Evolutionary conservation across 2,113 vertebrate species (phyloP), one percentile per base, ranked within the genome.

Genomic region (Phasianus colchicus): DNA sequence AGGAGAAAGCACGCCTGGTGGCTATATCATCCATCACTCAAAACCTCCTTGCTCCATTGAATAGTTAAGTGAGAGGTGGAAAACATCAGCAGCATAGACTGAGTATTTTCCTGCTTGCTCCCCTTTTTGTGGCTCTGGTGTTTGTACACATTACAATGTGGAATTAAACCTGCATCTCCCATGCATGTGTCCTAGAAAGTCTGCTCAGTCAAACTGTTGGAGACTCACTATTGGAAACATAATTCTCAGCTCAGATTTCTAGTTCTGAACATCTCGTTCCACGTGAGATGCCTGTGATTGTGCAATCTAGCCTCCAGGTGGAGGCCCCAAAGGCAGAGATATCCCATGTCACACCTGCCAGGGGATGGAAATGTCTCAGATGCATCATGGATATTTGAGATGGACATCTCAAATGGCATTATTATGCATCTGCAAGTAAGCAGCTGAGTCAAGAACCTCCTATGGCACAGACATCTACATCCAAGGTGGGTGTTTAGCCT

Each of bases 391-490:
- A 22, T 22, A 48, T 48, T 22, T 22, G 47, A 48, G 47, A 48
- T 48, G 78, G 18, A 52, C n/a, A 20, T 42, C 74, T 80, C 47
- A 69, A 9, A 63, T 50, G 65, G 57, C 85, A 82, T 20, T 2
- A 4, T 5, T 2, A 4, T 5, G 11, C 24, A 40, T 32, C 73
- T 47, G 9, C 7, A 36, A 30, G 70, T 50, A 74, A 65, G 74
- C 74, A 84, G 65, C 66, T 82, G 91, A 71, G 74, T 88, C n/a
- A 82, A 75, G 32, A 25, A 29, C n/a, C 54, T 60, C 0, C 1
- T 16, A 1, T 13, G 34, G 34, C 71, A 64, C 0, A 58, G 70
- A 45, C 3, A 3, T n/a, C 57, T 57, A 22, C 43, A 6, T 30
- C 42, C 2, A 1, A 64, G 78, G 78, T 42, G 66, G 61, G 52